Base-by-base conservation (phyloP, 2,113 vertebrate genomes). In the Mirza zaza region DNA sequence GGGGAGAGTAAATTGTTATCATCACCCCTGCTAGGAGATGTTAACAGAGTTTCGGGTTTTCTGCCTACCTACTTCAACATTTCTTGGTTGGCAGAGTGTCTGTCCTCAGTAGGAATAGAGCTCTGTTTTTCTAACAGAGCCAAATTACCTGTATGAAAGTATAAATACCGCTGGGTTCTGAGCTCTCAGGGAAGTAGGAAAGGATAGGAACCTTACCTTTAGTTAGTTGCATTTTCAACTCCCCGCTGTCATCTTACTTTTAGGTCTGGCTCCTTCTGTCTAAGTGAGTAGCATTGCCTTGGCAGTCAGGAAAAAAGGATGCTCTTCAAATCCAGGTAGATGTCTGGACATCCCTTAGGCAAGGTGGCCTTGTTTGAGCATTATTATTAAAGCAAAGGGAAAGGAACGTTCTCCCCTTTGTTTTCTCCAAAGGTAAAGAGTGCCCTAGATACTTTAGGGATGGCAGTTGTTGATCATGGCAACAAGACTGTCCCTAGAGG, bases 401-500 rank as follows among this genome's bases (percentile, higher is more conserved):
- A 87, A 87, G 63, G 15, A 95, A 82, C 87, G 63, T 11, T 10
- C 67, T n/a, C 32, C 20, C 21, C 4, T 48, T 91, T 88, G 55
- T 85, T 63, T 79, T 88, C 63, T 48, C 61, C 45, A 71, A 90
- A 94, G 82, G 42, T 95, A 50, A 29, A 75, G n/a, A 29, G 73
- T 39, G 80, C 42, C 48, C 70, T 76, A 94, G 92, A 87, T 92
- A 87, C 80, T 73, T 90, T 27, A 75, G 59, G 65, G 71, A 85
- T 59, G 52, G 88, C 65, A 59, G 45, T 92, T 94, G 70, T 94
- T 96, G 75, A 71, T 87, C 70, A 18, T 76, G 71, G 77, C 97
- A 94, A 94, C 59, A 42, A 87, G 63, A 32, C 70, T 75, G 21
- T 71, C 81, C 91, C 94, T 90, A 45, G 63, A 92, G 81, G 57